Percentiles rank a stretch among this genome's conserved stretches.
Conservation (phyloP, 2,888 invertebrate species). For the Ophion ventricosus region DNA sequence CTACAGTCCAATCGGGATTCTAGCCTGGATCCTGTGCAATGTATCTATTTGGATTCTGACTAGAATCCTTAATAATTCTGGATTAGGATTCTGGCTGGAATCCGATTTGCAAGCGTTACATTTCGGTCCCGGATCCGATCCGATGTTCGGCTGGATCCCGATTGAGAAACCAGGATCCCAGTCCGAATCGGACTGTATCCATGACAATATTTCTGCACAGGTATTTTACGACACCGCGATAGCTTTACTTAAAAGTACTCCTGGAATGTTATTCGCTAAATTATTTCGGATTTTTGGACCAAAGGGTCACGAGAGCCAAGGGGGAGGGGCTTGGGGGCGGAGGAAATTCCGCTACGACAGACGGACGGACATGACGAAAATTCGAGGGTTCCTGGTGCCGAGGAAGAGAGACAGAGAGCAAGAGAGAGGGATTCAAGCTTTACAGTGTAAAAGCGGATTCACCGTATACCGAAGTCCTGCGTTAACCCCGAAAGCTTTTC, state of each 20-base stretch:
- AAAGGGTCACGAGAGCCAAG: too few species aligned
- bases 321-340: background rate
- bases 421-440: slow-evolving; percentile 3
- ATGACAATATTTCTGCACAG: too few species aligned
- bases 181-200: too few species aligned
- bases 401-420: background rate
- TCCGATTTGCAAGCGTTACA: too few species aligned
- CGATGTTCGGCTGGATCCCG: too few species aligned
- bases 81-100: too few species aligned
- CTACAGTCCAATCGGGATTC: too few species aligned
- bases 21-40: too few species aligned
- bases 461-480: slow-evolving; percentile 28
- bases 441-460: slow-evolving; percentile 42
- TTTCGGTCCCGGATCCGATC: too few species aligned
- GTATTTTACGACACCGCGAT: background rate
- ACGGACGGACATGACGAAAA: background rate
- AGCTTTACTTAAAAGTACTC: background rate
- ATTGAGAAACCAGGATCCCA: too few species aligned
- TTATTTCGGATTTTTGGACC: background rate
- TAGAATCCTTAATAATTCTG: too few species aligned
- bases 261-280: background rate
- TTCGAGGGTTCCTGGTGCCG: background rate
- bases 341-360: background rate
- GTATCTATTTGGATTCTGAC: too few species aligned
- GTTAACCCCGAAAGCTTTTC: slow-evolving; percentile 40